These are phyloP conservation scores for Ochropacha duplaris DNA, from an alignment of 2,888 invertebrate genomes.

Conservation along the genomic window DNA sequence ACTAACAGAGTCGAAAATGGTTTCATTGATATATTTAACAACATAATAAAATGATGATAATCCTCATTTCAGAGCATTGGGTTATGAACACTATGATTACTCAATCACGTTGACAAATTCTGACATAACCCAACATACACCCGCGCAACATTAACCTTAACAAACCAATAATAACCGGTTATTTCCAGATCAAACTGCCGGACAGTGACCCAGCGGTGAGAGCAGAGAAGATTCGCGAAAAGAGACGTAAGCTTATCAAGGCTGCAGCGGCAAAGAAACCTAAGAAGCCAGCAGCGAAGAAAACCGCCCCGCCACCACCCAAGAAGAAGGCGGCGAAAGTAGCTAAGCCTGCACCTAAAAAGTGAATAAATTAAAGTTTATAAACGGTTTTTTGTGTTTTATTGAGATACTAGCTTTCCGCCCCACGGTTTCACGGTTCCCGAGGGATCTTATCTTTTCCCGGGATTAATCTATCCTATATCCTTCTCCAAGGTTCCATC, in stretches of 20 bases:
- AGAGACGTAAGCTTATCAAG: slow-evolving; percentile 76
- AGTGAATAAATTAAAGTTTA: slow-evolving; percentile 52
- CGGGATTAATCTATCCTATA: too few relatives aligned
- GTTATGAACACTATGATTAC: slow-evolving; percentile 79
- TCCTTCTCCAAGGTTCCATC: too few relatives aligned
- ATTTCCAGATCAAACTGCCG: slow-evolving; percentile 73
- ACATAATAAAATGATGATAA: slow-evolving; percentile 58
- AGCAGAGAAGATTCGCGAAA: slow-evolving; percentile 75
- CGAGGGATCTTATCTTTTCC: too few relatives aligned
- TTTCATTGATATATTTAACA: too few relatives aligned
- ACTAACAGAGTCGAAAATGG: too few relatives aligned
- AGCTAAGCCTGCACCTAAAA: slow-evolving; percentile 47
- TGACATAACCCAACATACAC: slow-evolving; percentile 34
- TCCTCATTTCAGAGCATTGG: slow-evolving; percentile 79
- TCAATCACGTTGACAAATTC: slow-evolving; percentile 72
- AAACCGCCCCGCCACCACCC: slow-evolving; percentile 70
- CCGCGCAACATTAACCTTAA: too few relatives aligned
- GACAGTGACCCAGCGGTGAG: slow-evolving; percentile 71
- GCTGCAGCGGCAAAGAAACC: slow-evolving; percentile 79
- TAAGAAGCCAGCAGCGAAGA: slow-evolving; percentile 76
- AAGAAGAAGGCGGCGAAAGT: slow-evolving; percentile 57
- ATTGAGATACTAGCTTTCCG: too few relatives aligned
- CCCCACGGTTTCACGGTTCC: too few relatives aligned
- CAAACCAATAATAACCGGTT: neutral
- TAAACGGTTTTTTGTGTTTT: slow-evolving; percentile 22